Evolutionary conservation across 1,140 invertebrate genomes (phyloP).

Genomic region (Hypothenemus hampei): DNA sequence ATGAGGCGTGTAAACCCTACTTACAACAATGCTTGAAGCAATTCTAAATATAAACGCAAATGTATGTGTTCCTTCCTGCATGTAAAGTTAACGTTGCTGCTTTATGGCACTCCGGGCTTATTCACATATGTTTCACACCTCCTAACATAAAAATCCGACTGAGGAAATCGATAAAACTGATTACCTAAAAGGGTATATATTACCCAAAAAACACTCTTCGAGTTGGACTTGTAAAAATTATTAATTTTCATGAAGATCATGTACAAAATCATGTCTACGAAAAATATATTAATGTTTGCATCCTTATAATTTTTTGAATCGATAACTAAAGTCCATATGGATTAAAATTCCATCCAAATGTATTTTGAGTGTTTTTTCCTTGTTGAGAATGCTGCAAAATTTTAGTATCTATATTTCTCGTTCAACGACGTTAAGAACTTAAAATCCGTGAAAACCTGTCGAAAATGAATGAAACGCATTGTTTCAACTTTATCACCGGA

Average conservation of each 20-base stretch:
- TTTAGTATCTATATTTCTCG: conserved; percentile 12
- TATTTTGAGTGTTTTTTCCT: too few relatives aligned
- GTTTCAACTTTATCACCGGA: conserved; percentile 3
- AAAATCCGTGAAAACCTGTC: too few relatives aligned
- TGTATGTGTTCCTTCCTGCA: conserved; percentile 10
- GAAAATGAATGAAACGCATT: too few relatives aligned
- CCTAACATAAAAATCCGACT: conserved; percentile 21
- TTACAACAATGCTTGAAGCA: conserved; percentile 4
- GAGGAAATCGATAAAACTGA: conserved; percentile 25
- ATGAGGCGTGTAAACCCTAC: background rate
- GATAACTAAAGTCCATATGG: conserved; percentile 14
- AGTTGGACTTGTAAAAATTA: conserved; percentile 17
- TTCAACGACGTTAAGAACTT: too few relatives aligned
- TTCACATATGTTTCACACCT: conserved; percentile 24
- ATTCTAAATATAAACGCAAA: conserved; percentile 14
- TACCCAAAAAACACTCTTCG: conserved; percentile 10
- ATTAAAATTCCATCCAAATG: too few relatives aligned
- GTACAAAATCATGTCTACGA: too few relatives aligned
- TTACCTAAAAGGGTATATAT: conserved; percentile 25
- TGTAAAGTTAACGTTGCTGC: background rate
- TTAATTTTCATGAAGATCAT: conserved; percentile 19
- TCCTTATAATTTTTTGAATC: conserved; percentile 11
- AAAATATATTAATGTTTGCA: conserved; percentile 12
- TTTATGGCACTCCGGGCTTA: conserved; percentile 6
- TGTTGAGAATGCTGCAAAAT: conserved; percentile 8